Base-by-base conservation (phyloP, 2,113 vertebrate genomes). In the Anguilla japonica region DNA sequence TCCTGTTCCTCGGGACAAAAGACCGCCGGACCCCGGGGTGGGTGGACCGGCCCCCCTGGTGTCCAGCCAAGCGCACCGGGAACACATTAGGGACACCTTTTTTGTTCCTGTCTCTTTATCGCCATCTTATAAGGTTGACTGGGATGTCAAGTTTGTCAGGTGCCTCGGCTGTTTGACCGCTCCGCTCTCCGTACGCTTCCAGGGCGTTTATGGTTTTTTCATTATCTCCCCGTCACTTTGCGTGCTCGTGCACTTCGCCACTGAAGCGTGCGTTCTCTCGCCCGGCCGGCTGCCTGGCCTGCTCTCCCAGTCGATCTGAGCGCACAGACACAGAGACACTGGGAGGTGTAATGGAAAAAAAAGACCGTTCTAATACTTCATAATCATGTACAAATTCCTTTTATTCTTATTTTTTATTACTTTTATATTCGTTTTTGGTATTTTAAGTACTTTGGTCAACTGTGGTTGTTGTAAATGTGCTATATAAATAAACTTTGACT, bases 61-160 rank as follows among this genome's bases (percentile, higher is more conserved):
- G 94, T 94, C 96, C 95, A 98, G 88, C 96, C 96, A 97, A 97
- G 97, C 95, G 94, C 96, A 97, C 97, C 93, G 95, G 94, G 96
- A 97, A 88, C 97, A 96, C 95, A 97, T 99, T 98, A 97, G 96
- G 94, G 95, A 88, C 89, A 89, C 90, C 88, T 87, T 93, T 93
- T 95, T 96, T 95, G 96, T 95, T 93, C 91, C 91, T 89, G 83
- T 94, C 93, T 94, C 94, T 95, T 94, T 94, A 92, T 92, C 91
- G 89, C 85, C 84, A 0, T 81, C 85, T 86, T 94, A 96, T 94
- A 94, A 93, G 92, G 91, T 94, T 91, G 93, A 90, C 94, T 29
- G 91, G 90, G 87, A 92, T 91, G 91, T 95, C 92, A 87, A 94
- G 94, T 94, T 89, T 91, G 92, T 95, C 90, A 95, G 95, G 96